These are phyloP conservation scores for Macaca mulatta DNA, from an alignment of 2,113 vertebrate species.

Conservation along the genomic window DNA sequence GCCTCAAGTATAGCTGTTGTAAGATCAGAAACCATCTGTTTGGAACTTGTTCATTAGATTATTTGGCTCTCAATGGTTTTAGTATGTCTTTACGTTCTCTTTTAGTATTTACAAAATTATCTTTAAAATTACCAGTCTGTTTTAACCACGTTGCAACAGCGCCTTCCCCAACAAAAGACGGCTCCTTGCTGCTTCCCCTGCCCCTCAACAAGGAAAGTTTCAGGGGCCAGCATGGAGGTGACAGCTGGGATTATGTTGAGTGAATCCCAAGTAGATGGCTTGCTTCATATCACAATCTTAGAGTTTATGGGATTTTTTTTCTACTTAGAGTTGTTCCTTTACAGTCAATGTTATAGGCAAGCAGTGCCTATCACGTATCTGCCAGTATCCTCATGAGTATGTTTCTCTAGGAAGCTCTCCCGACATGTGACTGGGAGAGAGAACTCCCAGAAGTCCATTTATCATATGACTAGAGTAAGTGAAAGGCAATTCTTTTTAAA, in stretches of 20 bases:
- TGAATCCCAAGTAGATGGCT: not conserved
- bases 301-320: not conserved
- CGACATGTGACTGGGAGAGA: not conserved
- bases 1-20: not conserved
- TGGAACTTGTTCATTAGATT: not conserved
- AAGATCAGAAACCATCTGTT: not conserved
- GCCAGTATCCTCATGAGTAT: not conserved
- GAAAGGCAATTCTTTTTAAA: conserved; percentile 44
- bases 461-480: conserved; percentile 38
- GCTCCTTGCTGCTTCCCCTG: not conserved
- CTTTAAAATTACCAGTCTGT: not conserved
- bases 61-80: not conserved
- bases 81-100: not conserved
- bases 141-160: not conserved
- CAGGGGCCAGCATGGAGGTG: too few species aligned
- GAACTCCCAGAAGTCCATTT: conserved; percentile 49
- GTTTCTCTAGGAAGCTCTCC: not conserved
- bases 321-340: not conserved
- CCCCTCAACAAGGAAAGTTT: not conserved
- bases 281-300: not conserved
- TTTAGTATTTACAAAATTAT: conserved; percentile 17
- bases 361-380: not conserved
- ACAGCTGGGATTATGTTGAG: not conserved
- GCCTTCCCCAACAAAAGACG: not conserved
- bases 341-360: not conserved